A percentile compares a stretch with the other conserved stretches of the same genome.
Evolutionary conservation across 2,888 invertebrate species (phyloP).

Genomic region (Heliconius sara): DNA sequence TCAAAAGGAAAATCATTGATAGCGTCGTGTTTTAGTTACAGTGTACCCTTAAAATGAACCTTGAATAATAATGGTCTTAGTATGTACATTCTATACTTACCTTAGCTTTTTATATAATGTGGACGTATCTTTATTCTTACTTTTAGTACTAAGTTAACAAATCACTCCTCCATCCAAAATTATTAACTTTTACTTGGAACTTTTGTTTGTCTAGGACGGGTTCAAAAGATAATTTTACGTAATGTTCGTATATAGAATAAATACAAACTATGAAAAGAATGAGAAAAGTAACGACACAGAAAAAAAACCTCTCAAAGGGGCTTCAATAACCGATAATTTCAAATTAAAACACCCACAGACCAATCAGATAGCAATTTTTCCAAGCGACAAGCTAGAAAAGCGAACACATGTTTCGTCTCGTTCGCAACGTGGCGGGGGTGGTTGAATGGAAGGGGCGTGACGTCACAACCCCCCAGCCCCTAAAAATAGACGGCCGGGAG

Average conservation of each 20-base stretch:
- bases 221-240: not conserved
- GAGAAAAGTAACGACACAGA: not conserved
- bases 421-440: conserved; percentile 55
- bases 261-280: not conserved
- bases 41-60: not conserved
- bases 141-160: not conserved
- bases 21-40: not conserved
- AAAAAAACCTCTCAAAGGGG: not conserved
- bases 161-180: not conserved
- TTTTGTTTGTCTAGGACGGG: not conserved
- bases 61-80: not conserved
- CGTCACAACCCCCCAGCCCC: conserved; percentile 67
- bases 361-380: conserved; percentile 57
- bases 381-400: conserved; percentile 56
- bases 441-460: conserved; percentile 58
- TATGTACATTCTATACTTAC: not conserved
- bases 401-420: conserved; percentile 61
- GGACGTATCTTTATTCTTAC: not conserved
- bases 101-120: not conserved
- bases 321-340: conserved; percentile 33
- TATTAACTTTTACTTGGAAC: not conserved
- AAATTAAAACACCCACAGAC: conserved; percentile 39
- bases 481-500: conserved; percentile 81
- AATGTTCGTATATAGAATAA: not conserved
- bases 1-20: not conserved